A percentile compares a stretch with the other conserved stretches of the same genome.
These are phyloP conservation scores for Trileptium ribeirensis DNA, from an alignment of 2,888 invertebrate genomes.

Conservation along the genomic window DNA sequence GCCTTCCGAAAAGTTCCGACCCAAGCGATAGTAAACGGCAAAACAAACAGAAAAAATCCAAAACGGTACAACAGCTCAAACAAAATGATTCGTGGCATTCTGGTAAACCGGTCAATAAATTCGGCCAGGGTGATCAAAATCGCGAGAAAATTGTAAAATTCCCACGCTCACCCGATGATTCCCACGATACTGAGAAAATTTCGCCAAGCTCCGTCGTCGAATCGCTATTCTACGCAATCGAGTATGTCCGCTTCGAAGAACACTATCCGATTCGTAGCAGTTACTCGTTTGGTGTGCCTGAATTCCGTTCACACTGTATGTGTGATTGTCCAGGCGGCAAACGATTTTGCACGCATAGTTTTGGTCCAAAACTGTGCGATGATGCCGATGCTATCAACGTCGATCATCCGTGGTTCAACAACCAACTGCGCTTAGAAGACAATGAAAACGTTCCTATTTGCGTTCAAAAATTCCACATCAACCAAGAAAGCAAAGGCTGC, in stretches of 20 bases:
- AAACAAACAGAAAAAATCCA: no score
- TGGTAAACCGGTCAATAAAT: background rate
- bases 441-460: slow-evolving; percentile 25
- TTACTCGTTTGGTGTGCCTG: slow-evolving; percentile 6
- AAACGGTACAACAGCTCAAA: no score
- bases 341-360: background rate
- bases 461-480: slow-evolving; percentile 41
- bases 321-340: slow-evolving; percentile 8
- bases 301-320: slow-evolving; percentile 5
- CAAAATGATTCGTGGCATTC: background rate
- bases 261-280: background rate
- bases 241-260: slow-evolving; percentile 2
- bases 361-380: background rate
- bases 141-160: no score
- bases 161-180: no score
- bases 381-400: background rate
- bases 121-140: background rate
- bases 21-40: background rate
- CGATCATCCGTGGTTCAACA: background rate
- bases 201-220: no score
- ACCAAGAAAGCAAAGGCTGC: slow-evolving; percentile 40
- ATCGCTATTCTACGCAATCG: slow-evolving; percentile 15
- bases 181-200: background rate
- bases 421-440: background rate
- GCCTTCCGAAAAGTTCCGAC: no score